Percentiles rank a stretch among this genome's conserved stretches.
phyloP scores from a whole-genome alignment of 2,888 invertebrate species.

The Zaprionus obscuricornis region DNA sequence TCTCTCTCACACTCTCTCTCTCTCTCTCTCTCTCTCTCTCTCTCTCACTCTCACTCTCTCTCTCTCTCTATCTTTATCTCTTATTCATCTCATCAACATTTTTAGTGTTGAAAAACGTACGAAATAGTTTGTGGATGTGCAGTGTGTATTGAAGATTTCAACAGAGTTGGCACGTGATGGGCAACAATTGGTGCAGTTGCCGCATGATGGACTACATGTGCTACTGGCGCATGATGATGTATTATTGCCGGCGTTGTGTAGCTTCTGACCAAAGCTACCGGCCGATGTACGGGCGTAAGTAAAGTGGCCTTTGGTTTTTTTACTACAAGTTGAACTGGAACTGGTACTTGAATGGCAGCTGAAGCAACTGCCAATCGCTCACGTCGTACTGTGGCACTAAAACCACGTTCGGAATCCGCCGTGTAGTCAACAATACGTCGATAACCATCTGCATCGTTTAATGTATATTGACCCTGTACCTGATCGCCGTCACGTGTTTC shows the following conservation, averaged over 20 bases:
- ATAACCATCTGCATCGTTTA: slow-evolving; percentile 85
- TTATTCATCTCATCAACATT: too few species aligned
- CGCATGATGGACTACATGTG: slow-evolving; percentile 58
- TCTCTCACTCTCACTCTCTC: too few species aligned
- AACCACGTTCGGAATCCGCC: slow-evolving; percentile 84
- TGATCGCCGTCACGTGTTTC: slow-evolving; percentile 85
- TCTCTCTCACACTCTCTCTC: too few species aligned
- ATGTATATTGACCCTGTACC: slow-evolving; percentile 84
- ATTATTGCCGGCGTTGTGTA: slow-evolving; percentile 65
- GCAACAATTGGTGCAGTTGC: slow-evolving; percentile 59
- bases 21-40: too few species aligned
- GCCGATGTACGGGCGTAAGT: slow-evolving; percentile 36
- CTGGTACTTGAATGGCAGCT: slow-evolving; percentile 21
- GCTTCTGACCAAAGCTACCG: slow-evolving; percentile 53
- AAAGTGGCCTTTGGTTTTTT: slow-evolving; percentile 21
- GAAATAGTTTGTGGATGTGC: slow-evolving; percentile 71
- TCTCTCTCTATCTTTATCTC: too few species aligned
- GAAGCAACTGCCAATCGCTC: slow-evolving; percentile 80
- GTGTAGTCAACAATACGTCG: slow-evolving; percentile 85
- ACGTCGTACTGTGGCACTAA: slow-evolving; percentile 85
- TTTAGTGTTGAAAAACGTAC: slow-evolving; percentile 63
- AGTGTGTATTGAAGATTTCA: slow-evolving; percentile 58
- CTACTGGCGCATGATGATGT: slow-evolving; percentile 71
- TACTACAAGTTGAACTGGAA: background rate
- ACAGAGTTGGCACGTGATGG: slow-evolving; percentile 64